Conservation (phyloP, 2,888 invertebrate species). For the Melikaiella ostensackeni region DNA sequence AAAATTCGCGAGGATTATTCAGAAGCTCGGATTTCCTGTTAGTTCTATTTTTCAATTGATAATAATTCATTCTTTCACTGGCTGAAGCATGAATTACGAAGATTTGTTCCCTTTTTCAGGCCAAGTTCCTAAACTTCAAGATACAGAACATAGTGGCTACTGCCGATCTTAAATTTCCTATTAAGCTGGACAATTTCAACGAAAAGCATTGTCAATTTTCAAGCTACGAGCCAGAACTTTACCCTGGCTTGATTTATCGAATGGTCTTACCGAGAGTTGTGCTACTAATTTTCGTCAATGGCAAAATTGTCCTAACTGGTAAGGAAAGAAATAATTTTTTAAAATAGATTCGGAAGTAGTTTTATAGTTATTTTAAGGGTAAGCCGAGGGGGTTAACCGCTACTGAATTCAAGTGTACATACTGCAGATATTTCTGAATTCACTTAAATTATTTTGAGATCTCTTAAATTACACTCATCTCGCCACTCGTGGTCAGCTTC, state of each 20-base stretch:
- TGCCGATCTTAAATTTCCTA: slow-evolving; percentile 86
- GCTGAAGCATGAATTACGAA: background rate
- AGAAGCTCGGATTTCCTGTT: slow-evolving; percentile 88
- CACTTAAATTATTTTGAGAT: too few species aligned
- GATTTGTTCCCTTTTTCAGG: slow-evolving; percentile 78
- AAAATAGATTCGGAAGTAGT: background rate
- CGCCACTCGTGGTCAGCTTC: too few species aligned
- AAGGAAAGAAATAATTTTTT: slow-evolving; percentile 49
- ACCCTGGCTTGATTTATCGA: slow-evolving; percentile 98
- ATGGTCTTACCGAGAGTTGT: slow-evolving; percentile 98
- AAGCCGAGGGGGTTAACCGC: too few species aligned
- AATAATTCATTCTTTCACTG: background rate
- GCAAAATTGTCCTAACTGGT: slow-evolving; percentile 97
- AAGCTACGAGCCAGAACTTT: slow-evolving; percentile 98
- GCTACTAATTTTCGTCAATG: slow-evolving; percentile 98
- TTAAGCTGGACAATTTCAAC: slow-evolving; percentile 86
- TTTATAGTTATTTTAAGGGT: background rate
- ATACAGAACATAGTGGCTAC: slow-evolving; percentile 85
- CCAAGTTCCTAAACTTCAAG: slow-evolving; percentile 87
- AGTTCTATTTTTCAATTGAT: slow-evolving; percentile 62
- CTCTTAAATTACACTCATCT: too few species aligned
- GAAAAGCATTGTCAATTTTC: slow-evolving; percentile 88
- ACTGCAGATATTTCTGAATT: too few species aligned
- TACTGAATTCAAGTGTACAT: too few species aligned
- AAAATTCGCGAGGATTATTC: slow-evolving; percentile 90